Conservation (phyloP, 2,797 vertebrate species). For the Notoglanidium macrostoma region DNA sequence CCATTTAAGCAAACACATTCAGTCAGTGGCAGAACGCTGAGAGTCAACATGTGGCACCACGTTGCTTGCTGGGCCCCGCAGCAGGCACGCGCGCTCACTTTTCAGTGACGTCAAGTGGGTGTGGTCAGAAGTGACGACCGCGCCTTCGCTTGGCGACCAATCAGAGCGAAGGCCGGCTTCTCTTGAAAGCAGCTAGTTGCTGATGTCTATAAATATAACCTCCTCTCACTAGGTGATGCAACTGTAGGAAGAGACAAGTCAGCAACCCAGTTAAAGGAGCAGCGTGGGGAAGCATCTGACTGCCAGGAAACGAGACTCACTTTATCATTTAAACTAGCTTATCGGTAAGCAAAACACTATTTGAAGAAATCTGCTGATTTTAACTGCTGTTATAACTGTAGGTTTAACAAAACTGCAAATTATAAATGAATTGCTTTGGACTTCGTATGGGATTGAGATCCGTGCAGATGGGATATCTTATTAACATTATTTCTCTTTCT, state of each 20-base stretch:
- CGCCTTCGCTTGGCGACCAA: slow-evolving; percentile 76
- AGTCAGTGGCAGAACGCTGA: background rate
- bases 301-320: background rate
- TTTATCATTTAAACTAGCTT: background rate
- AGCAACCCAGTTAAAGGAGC: background rate
- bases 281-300: slow-evolving; percentile 31
- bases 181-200: slow-evolving; percentile 60
- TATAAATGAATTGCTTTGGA: background rate
- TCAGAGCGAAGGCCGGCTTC: slow-evolving; percentile 69
- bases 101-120: slow-evolving; percentile 59
- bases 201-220: slow-evolving; percentile 67
- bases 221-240: slow-evolving; percentile 74
- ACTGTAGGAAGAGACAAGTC: slow-evolving; percentile 54
- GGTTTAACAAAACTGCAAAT: background rate
- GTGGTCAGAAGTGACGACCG: slow-evolving; percentile 63
- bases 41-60: slow-evolving; percentile 33
- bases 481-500: background rate
- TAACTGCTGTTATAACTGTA: background rate
- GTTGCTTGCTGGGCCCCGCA: slow-evolving; percentile 16
- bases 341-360: slow-evolving; percentile 60
- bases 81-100: slow-evolving; percentile 15
- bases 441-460: background rate
- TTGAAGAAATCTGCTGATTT: background rate
- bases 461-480: background rate
- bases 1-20: background rate